Base-by-base conservation (phyloP, 2,888 invertebrate species). In the Allolobophora icterica region DNA sequence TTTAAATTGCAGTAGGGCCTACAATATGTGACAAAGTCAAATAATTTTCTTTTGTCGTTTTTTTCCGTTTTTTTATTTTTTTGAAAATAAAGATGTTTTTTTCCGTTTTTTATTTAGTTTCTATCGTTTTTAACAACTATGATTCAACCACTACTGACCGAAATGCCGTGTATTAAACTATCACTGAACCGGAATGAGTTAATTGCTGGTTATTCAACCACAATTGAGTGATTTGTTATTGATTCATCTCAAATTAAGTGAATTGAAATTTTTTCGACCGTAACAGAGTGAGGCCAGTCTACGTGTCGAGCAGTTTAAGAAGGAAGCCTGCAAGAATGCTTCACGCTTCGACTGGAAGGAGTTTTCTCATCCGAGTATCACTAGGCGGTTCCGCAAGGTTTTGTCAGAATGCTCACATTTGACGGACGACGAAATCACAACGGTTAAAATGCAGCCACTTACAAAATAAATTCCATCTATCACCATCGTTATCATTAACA, bases 381-480 rank as follows among this genome's bases (percentile, higher is more conserved):
- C 96, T 92, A 96, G 98, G 91, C 97, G 97, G 96, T 98, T 98
- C 94, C 96, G 97, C 94, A 96, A 97, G 92, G 96, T 97, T 91
- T 96, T 97, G 2, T 96, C 98, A 6, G 98, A 98, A 0, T 96
- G 96, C 1, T 96, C 97, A 0, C 97, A 97, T 0, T 95, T 98
- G 34, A 96, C 97, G 0, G 97, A 94, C 71, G 92, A 94, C 1
- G 91, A 92, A 40, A 90, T 89, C 24, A 38, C 17, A 71, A 17
- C 0, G 35, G 90, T 90, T n/a, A 38, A 0, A 17, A 5, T 17
- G 11, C 71, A 71, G 2, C 24, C 21, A 24, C 4, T 89, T 0
- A 89, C 33, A 4, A 5, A 35, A 6, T 1, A 52, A 5, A 92
- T 90, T 89, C 71, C 91, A 89, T 84, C 89, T 89, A 84, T 92